Evolutionary conservation across 1,140 invertebrate genomes (phyloP), one percentile per base, ranked within the genome.

Genomic region (Drosophila bocqueti): DNA sequence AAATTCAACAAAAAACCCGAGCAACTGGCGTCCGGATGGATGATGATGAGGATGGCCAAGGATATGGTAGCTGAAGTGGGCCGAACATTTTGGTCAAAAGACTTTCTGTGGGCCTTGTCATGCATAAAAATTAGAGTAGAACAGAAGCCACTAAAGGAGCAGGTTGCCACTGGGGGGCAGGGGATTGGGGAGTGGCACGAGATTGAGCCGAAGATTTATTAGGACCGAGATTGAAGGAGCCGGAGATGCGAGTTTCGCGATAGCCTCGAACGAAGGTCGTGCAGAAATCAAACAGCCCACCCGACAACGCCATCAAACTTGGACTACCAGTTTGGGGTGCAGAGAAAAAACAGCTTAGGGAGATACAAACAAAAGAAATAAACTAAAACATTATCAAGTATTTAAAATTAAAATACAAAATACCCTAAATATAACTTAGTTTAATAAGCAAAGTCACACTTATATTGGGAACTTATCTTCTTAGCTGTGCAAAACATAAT

Each of bases 81-180:
- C 40, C 38, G 61, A 46, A 43, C 66, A 78, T 81, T 83, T 85
- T 55, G 63, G 83, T 34, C 75, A 83, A 64, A 47, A 47, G 40
- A 63, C 59, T 75, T 85, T 57, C 68, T 64, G 77, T 74, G 40
- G 63, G 62, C 69, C 64, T 81, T 90, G 85, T 84, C 84, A 89
- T 89, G 85, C 84, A 89, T 84, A 89, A 81, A 73, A 89, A 89
- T 89, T 89, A 90, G 84, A 84, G 74, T 84, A 81, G 72, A 69
- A 79, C 42, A 54, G 54, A 54, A 82, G 83, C 79, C 67, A 57
- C 34, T 52, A 38, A 36, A 49, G 31, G 31, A 38, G 67, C 21
- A 18, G 43, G 38, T 42, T 29, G 8, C 34, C n/a, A 15, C 3
- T 5, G 13, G 31, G 40, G 42, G 13, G 2, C 18, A 6, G 21